These are phyloP conservation scores for Pristionchus pacificus DNA, from an alignment of 1,140 invertebrate genomes.

Conservation along the genomic window DNA sequence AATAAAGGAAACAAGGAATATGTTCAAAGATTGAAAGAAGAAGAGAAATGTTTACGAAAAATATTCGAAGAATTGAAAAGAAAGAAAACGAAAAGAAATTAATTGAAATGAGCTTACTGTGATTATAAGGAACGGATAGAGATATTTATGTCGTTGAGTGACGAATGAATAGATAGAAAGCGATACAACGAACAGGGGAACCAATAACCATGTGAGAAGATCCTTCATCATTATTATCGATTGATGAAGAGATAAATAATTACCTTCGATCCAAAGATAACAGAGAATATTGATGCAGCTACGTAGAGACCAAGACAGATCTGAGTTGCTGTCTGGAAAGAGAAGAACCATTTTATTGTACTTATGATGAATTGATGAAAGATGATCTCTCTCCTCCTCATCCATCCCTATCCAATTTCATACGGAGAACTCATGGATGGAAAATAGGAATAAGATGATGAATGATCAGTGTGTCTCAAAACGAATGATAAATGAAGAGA, in stretches of 20 bases:
- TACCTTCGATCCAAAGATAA: conserved; percentile 34
- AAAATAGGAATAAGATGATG: background rate
- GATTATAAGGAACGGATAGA: conserved; percentile 47
- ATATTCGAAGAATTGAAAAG: too few species aligned
- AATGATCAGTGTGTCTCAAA: conserved; percentile 1
- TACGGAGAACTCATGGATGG: background rate
- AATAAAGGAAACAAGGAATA: too few species aligned
- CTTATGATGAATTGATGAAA: background rate
- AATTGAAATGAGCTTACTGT: too few species aligned
- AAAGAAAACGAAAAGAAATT: too few species aligned
- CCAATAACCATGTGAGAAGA: conserved; percentile 41
- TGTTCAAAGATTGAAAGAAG: too few species aligned
- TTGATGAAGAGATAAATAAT: background rate
- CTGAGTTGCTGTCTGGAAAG: conserved; percentile 45
- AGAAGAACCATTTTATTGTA: background rate
- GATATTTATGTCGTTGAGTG: conserved; percentile 42
- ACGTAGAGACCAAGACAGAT: conserved; percentile 44
- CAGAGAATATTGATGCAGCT: conserved; percentile 33
- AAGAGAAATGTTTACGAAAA: too few species aligned
- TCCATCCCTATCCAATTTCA: background rate
- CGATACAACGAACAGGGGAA: conserved; percentile 39
- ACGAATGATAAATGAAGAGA: too few species aligned
- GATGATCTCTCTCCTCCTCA: background rate
- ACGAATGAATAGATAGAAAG: conserved; percentile 40
- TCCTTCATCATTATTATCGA: conserved; percentile 31